Evolutionary conservation across 1,140 invertebrate species (phyloP).

Genomic region (Chymomyza costata): DNA sequence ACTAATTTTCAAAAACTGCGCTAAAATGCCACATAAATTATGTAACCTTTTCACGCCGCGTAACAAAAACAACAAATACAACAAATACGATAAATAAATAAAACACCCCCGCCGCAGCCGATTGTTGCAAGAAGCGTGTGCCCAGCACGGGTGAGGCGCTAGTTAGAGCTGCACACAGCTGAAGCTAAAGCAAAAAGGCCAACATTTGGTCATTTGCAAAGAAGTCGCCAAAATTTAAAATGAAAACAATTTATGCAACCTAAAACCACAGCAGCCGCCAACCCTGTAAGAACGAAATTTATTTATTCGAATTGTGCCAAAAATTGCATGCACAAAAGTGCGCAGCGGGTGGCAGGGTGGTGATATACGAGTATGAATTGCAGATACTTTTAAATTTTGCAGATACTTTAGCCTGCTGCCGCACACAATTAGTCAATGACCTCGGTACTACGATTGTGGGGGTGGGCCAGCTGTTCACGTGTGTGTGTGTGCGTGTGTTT

Average conservation of each 20-base stretch:
- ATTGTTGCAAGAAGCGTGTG: conserved; percentile 27
- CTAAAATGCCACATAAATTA: conserved; percentile 72
- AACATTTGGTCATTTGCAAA: not conserved
- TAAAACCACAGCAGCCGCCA: conserved; percentile 37
- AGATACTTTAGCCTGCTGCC: conserved; percentile 1
- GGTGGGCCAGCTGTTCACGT: not conserved
- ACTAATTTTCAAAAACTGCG: conserved; percentile 51
- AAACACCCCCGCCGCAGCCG: conserved; percentile 25
- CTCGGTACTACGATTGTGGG: conserved; percentile 48
- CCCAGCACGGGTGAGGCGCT: conserved; percentile 38
- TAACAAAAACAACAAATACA: conserved; percentile 17
- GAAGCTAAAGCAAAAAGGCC: not conserved
- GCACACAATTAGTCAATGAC: conserved; percentile 69
- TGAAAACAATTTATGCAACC: conserved; percentile 21
- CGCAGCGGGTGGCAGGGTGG: conserved; percentile 22
- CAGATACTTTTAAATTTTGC: conserved; percentile 42
- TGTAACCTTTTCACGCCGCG: not conserved
- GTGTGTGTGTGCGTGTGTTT: conserved; percentile 5
- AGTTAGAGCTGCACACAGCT: no score
- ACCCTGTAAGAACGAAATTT: conserved; percentile 7
- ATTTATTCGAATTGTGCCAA: no score
- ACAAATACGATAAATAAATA: conserved; percentile 20
- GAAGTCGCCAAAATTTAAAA: conserved; percentile 1
- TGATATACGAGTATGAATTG: conserved; percentile 4
- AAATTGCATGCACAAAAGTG: conserved; percentile 2